These are phyloP conservation scores for Gerris lacustris DNA, from an alignment of 2,888 invertebrate species.

Conservation along the genomic window DNA sequence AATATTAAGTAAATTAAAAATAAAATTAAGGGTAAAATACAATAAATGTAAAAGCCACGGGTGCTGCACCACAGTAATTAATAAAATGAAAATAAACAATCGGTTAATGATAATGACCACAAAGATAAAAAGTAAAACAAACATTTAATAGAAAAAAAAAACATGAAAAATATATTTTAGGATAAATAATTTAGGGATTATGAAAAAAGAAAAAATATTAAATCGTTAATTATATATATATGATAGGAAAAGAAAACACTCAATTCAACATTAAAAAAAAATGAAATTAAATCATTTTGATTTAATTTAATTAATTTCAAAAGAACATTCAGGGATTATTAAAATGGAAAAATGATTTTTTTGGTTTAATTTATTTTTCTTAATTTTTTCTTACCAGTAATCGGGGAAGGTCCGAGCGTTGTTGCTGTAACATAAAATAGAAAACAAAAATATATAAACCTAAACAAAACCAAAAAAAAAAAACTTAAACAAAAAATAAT, in stretches of 20 bases:
- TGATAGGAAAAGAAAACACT: neutral
- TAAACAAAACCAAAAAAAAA: neutral
- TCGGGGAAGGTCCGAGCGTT: conserved; percentile 69
- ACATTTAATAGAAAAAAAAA: neutral
- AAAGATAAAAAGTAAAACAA: neutral
- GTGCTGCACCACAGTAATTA: neutral
- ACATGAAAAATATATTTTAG: neutral
- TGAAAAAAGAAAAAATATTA: neutral
- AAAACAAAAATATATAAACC: conserved; percentile 20
- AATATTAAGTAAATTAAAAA: neutral
- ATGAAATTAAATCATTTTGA: neutral
- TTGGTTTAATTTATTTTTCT: neutral
- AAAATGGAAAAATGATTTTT: neutral
- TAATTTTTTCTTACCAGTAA: conserved; percentile 37
- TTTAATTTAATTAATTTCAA: neutral
- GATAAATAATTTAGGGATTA: neutral
- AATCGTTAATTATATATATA: neutral
- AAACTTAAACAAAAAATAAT: too few relatives aligned
- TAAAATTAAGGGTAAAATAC: neutral
- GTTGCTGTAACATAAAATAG: conserved; percentile 53
- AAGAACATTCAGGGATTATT: neutral
- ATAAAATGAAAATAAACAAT: too few relatives aligned
- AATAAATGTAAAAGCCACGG: neutral
- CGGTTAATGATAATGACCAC: too few relatives aligned
- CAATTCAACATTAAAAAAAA: neutral